Percentiles rank a stretch among this genome's conserved stretches.
These are phyloP conservation scores for Tetraodon nigroviridis DNA, from an alignment of 2,113 vertebrate genomes.

Conservation along the genomic window DNA sequence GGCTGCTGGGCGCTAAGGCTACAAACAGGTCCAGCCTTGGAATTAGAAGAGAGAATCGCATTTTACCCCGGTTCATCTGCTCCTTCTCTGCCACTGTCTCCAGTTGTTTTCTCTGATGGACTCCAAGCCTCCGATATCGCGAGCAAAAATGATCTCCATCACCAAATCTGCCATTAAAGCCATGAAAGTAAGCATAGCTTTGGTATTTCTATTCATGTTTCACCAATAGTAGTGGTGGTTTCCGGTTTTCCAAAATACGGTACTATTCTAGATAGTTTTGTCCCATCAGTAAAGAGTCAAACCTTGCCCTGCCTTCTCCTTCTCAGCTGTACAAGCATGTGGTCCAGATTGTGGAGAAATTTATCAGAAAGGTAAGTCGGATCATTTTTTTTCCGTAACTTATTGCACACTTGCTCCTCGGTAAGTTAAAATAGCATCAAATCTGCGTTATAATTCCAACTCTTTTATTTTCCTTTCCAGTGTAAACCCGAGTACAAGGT, in stretches of 20 bases:
- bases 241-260: neutral
- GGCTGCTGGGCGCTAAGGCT: too few relatives aligned
- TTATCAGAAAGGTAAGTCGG: slow-evolving; percentile 92
- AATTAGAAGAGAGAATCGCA: too few relatives aligned
- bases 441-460: neutral
- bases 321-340: slow-evolving; percentile 97
- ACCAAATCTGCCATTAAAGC: slow-evolving; percentile 99
- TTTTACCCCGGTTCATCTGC: neutral
- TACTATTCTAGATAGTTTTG: neutral
- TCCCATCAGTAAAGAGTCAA: neutral
- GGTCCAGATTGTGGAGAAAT: slow-evolving; percentile 99
- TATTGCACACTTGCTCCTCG: neutral
- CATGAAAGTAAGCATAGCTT: slow-evolving; percentile 86
- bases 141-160: slow-evolving; percentile 99
- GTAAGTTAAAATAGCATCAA: neutral
- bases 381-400: neutral
- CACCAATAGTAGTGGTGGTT: neutral
- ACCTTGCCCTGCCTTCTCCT: slow-evolving; percentile 5
- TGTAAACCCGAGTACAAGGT: slow-evolving; percentile 98
- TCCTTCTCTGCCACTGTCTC: neutral
- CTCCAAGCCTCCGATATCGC: slow-evolving; percentile 96
- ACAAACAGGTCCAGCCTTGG: too few relatives aligned
- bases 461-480: slow-evolving; percentile 58
- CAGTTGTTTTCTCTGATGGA: slow-evolving; percentile 98
- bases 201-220: neutral